A percentile compares a stretch with the other conserved stretches of the same genome.
phyloP scores from a whole-genome alignment of 1,140 invertebrate species.

The Phortica variegata region DNA sequence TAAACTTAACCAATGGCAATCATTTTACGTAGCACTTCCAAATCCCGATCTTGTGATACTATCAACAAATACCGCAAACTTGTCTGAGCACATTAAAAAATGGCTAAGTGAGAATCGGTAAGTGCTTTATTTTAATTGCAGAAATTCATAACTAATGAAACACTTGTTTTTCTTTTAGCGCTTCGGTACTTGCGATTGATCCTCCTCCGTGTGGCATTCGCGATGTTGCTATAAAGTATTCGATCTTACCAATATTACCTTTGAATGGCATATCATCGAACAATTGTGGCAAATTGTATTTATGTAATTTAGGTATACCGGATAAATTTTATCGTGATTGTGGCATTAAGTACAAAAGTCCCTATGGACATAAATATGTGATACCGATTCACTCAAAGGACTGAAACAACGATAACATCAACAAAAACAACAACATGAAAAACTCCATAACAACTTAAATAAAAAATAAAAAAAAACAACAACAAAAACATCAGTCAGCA shows the following conservation, averaged over 20 bases:
- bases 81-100: constrained; percentile 52
- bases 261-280: constrained; percentile 63
- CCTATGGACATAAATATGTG: constrained; percentile 85
- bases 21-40: constrained; percentile 32
- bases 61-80: constrained; percentile 44
- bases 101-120: constrained; percentile 69
- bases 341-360: constrained; percentile 79
- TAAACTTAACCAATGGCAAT: no score
- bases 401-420: constrained; percentile 42
- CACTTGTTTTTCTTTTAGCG: constrained; percentile 54
- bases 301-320: constrained; percentile 84
- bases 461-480: not conserved
- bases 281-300: constrained; percentile 74
- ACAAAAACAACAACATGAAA: constrained; percentile 7
- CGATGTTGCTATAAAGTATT: constrained; percentile 72
- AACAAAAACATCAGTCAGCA: not conserved
- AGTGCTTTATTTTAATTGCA: not conserved
- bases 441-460: not conserved
- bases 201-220: constrained; percentile 70
- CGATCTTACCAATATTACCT: constrained; percentile 74
- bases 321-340: constrained; percentile 73
- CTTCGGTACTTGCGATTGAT: constrained; percentile 80
- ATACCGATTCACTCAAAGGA: constrained; percentile 76
- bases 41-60: constrained; percentile 55
- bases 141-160: not conserved